Base-by-base conservation (phyloP, 1,140 invertebrate genomes). In the Diachasmimorpha longicaudata region DNA sequence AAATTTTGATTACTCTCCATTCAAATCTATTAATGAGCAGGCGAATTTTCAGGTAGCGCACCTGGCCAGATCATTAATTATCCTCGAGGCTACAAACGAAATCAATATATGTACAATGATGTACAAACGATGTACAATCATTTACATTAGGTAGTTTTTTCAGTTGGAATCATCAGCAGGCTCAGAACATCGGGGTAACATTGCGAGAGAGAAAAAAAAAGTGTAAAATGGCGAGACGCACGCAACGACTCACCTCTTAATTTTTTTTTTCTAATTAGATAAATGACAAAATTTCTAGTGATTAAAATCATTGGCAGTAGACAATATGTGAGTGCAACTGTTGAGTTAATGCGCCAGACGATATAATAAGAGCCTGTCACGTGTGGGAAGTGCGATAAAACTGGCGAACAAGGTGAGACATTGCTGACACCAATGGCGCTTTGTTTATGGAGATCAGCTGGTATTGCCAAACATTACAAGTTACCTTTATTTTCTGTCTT, bases 371-470 rank as follows among this genome's bases (percentile, higher is more conserved):
- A 70, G 73, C 31, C 31, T 66, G 76, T 78, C 75, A 82, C 63
- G 37, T 37, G 63, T 74, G 31, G 70, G 36, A 78, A 36, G 39
- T 74, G 9, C 63, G 55, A 77, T 25, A 66, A 76, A 77, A 82
- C 81, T 70, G 58, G 23, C 76, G 77, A 84, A 78, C 71, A 85
- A 87, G 84, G 83, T 86, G 85, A 77, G 78, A 36, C 37, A 70
- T 48, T 66, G 67, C 55, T 76, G 36, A 31, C 31, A 31, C 31
- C n/a, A 37, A 68, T 68, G 31, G 52, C 42, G 79, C 82, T 86
- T 88, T 87, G 86, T 88, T 88, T 87, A 88, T 87, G 80, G 80
- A 81, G 78, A 87, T 88, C 86, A 88, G 86, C 87, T 88, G 85
- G 70, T 87, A 82, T 79, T 78, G 81, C 79, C 81, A 85, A 85